Evolutionary conservation across 2,888 invertebrate genomes (phyloP).

Genomic region (Sthenelais limicola): DNA sequence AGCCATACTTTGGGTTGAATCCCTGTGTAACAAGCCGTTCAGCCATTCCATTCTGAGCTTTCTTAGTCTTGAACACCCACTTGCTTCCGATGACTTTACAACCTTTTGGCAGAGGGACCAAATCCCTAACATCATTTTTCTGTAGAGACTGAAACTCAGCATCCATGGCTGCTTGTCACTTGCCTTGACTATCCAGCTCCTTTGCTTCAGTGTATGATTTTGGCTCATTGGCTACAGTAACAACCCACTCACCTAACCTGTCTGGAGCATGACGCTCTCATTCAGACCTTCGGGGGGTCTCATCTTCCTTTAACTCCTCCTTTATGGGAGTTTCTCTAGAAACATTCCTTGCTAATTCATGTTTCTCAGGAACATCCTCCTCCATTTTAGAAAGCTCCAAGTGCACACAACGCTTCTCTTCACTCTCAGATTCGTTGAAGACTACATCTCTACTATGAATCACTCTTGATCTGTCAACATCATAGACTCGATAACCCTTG

Average conservation of each 20-base stretch:
- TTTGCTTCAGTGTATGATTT: no score
- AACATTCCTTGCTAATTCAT: no score
- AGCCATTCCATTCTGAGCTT: slow-evolving; percentile 4
- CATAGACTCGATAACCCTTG: no score
- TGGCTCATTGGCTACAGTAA: no score
- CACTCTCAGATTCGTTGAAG: no score
- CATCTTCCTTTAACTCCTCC: no score
- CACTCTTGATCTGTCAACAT: no score
- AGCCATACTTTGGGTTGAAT: slow-evolving; percentile 49
- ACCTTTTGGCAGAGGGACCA: slow-evolving; percentile 43
- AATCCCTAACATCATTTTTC: slow-evolving; percentile 51
- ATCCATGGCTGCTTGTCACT: background rate
- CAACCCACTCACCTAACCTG: slow-evolving; percentile 23
- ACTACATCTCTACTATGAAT: no score
- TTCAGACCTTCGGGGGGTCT: background rate
- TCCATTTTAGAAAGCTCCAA: no score
- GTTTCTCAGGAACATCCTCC: no score
- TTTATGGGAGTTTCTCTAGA: no score
- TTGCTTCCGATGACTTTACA: slow-evolving; percentile 17
- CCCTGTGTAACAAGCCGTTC: slow-evolving; percentile 48
- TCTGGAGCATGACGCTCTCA: background rate
- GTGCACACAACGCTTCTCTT: no score
- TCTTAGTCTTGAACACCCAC: slow-evolving; percentile 30
- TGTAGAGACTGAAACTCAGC: slow-evolving; percentile 31
- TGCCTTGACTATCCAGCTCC: background rate